Evolutionary conservation across 2,797 vertebrate genomes (phyloP), one percentile per base, ranked within the genome.

Genomic region (Alectoris magna): DNA sequence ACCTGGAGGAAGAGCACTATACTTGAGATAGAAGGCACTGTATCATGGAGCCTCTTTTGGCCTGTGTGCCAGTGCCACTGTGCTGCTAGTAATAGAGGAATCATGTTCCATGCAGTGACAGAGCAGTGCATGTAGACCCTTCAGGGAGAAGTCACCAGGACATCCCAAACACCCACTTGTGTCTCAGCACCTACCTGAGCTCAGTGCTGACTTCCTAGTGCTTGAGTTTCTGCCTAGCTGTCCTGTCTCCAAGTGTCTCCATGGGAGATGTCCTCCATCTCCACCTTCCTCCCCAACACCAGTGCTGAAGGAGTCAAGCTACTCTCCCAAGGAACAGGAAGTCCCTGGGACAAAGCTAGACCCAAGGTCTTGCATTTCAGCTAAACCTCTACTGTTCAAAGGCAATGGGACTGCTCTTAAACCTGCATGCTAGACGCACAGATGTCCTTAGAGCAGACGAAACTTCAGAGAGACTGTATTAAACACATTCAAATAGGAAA

Each of bases 261-360:
- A n/a, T 11, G 9, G 3, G 34, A 10, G 31, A 38, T 23, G 10
- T 9, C 24, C 4, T 77, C 49, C 62, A 31, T 19, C 1, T 1
- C 10, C 22, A n/a, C 36, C 22, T 76, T 92, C 38, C 15, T 91
- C 2, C 38, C 27, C 2, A 3, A 10, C 11, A 29, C 11, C 0
- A 0, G 2, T 3, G 26, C 2, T 60, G 8, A 6, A 53, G 60
- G 36, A 79, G 48, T 36, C 5, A 6, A 41, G 11, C 10, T 62
- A 24, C 23, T 84, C 8, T 84, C 17, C 59, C 64, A 76, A 68
- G 21, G 14, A 68, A 13, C 55, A 53, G 9, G 36, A 38, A 58
- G 58, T 41, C 41, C 14, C 27, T 62, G 1, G 29, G 59, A 81
- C 10, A 59, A 39, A 74, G 22, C 2, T 34, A 48, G 73, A 53